Evolutionary conservation across 2,797 vertebrate genomes (phyloP).

Genomic region (Microctenopoma stevenorrisi): DNA sequence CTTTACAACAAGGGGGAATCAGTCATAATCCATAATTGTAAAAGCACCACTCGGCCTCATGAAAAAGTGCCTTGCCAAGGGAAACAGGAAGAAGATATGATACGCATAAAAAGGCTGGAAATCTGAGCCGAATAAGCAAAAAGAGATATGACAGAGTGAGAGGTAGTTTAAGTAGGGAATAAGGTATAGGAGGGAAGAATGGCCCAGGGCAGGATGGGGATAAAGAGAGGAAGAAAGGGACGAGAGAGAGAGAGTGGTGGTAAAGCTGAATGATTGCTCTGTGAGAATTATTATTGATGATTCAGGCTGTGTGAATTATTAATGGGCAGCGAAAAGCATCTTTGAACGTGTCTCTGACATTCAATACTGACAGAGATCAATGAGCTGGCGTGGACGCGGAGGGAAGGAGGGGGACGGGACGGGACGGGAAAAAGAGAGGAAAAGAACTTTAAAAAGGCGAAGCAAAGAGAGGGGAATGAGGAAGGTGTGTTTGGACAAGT

Average conservation of each 20-base stretch:
- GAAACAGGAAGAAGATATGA: conserved; percentile 63
- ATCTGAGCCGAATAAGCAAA: conserved; percentile 71
- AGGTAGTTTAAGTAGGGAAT: conserved; percentile 54
- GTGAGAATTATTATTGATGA: conserved; percentile 89
- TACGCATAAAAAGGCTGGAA: conserved; percentile 60
- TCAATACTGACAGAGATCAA: conserved; percentile 87
- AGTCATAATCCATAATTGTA: conserved; percentile 55
- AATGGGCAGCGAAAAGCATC: conserved; percentile 85
- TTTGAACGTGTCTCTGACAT: conserved; percentile 87
- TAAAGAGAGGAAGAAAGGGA: conserved; percentile 56
- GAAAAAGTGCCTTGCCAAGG: conserved; percentile 59
- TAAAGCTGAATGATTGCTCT: conserved; percentile 85
- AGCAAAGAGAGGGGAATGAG: conserved; percentile 31
- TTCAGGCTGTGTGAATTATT: conserved; percentile 88
- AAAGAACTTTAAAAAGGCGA: conserved; percentile 12
- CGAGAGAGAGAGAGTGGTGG: conserved; percentile 69
- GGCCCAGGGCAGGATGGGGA: conserved; percentile 64
- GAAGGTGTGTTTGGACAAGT: conserved; percentile 59
- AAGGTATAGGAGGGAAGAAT: conserved; percentile 54
- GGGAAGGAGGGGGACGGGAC: conserved; percentile 7
- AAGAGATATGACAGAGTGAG: conserved; percentile 61
- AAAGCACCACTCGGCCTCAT: conserved; percentile 41
- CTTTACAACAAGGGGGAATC: conserved; percentile 44
- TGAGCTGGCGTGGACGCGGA: conserved; percentile 67
- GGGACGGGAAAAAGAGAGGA: neutral